Conservation (phyloP, 1,140 invertebrate genomes). For the Drosophila nannoptera region DNA sequence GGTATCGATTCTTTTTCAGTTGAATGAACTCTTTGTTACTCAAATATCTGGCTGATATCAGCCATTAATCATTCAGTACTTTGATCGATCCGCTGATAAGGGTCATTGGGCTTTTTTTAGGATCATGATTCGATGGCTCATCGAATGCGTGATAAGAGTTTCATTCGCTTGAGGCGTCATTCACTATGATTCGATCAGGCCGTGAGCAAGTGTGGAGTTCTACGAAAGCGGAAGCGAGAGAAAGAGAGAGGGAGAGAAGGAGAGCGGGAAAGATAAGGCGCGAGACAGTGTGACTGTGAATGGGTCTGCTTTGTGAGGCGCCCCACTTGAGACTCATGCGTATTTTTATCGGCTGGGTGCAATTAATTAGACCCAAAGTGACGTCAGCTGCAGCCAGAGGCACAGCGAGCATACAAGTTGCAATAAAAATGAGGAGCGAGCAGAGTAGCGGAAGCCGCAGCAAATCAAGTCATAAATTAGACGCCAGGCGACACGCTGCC, state of each 20-base stretch:
- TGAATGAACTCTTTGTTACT: slow-evolving; percentile 22
- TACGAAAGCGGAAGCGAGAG: background rate
- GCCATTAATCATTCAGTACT: slow-evolving; percentile 34
- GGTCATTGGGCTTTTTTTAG: background rate
- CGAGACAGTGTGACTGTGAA: slow-evolving; percentile 10
- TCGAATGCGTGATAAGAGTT: slow-evolving; percentile 19
- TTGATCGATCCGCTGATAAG: slow-evolving; percentile 16
- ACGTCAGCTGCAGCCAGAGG: background rate
- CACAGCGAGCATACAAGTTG: background rate
- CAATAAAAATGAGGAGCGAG: slow-evolving; percentile 17
- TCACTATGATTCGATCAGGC: slow-evolving; percentile 4
- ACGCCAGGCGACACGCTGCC: background rate
- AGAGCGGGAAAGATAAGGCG: background rate
- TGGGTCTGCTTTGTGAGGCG: slow-evolving; percentile 27
- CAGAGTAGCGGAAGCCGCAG: background rate
- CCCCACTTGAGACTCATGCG: background rate
- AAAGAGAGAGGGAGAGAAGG: background rate
- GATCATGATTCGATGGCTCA: slow-evolving; percentile 9
- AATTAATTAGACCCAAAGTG: slow-evolving; percentile 34
- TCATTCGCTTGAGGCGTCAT: background rate
- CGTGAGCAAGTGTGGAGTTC: slow-evolving; percentile 17
- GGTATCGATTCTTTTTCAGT: background rate
- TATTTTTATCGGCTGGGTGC: slow-evolving; percentile 38
- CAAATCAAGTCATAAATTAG: slow-evolving; percentile 48
- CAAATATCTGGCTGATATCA: background rate